A percentile compares a stretch with the other conserved stretches of the same genome.
Conservation (phyloP, 2,113 vertebrate species). For the Leucosticte australis region DNA sequence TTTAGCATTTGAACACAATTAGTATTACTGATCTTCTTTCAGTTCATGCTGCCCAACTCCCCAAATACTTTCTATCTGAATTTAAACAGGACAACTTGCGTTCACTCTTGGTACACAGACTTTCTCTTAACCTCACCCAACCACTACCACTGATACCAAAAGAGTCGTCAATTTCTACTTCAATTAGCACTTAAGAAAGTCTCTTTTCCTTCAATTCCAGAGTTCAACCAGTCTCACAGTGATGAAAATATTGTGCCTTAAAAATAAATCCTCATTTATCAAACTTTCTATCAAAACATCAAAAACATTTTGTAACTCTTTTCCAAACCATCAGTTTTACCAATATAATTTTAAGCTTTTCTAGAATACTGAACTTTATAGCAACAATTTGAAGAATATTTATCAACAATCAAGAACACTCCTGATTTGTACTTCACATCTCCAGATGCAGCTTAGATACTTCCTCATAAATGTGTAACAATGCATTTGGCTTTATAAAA, state of each 20-base stretch:
- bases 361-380: neutral
- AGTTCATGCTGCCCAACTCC: neutral
- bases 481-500: neutral
- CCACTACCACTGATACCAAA: neutral
- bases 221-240: neutral
- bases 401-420: neutral
- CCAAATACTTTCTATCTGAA: neutral
- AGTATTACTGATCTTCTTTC: neutral
- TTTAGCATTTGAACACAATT: neutral
- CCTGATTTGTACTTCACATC: neutral
- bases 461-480: rapidly evolving
- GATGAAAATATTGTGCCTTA: neutral
- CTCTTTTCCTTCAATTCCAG: neutral
- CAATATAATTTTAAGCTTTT: neutral
- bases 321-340: neutral
- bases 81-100: neutral
- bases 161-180: neutral
- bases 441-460: neutral
- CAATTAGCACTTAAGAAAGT: neutral
- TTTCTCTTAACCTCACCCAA: neutral
- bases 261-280: neutral
- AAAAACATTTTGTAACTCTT: neutral
- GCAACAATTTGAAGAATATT: neutral
- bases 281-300: neutral
- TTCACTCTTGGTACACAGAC: neutral